Evolutionary conservation across 1,140 invertebrate species (phyloP).

Genomic region (Megalonaias nervosa): DNA sequence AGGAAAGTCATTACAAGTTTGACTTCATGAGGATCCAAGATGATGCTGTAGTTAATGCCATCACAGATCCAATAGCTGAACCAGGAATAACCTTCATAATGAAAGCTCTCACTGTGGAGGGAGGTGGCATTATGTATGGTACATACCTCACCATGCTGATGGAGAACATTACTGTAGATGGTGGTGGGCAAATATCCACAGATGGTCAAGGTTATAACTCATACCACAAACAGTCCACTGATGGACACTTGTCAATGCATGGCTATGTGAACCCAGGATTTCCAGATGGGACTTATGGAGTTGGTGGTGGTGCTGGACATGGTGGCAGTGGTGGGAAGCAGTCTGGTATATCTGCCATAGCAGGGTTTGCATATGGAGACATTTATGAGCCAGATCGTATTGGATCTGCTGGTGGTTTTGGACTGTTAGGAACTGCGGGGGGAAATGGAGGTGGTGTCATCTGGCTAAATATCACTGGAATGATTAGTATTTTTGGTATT

Average conservation of each 20-base stretch:
- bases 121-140: slow-evolving; percentile 56
- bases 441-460: slow-evolving; percentile 56
- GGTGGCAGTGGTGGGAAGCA: slow-evolving; percentile 53
- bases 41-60: slow-evolving; percentile 49
- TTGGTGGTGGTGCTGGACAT: slow-evolving; percentile 53
- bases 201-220: slow-evolving; percentile 54
- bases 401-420: slow-evolving; percentile 52
- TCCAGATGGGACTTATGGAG: slow-evolving; percentile 27
- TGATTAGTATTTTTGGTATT: slow-evolving; percentile 59
- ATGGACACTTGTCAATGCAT: slow-evolving; percentile 48
- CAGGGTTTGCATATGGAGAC: slow-evolving; percentile 57
- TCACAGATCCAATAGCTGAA: slow-evolving; percentile 54
- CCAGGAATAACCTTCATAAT: slow-evolving; percentile 52
- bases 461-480: slow-evolving; percentile 61
- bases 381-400: slow-evolving; percentile 57
- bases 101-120: slow-evolving; percentile 49
- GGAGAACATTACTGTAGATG: slow-evolving; percentile 58
- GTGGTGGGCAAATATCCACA: slow-evolving; percentile 50
- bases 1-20: slow-evolving; percentile 48
- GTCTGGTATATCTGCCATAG: slow-evolving; percentile 10
- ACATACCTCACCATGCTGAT: slow-evolving; percentile 50
- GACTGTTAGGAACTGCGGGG: slow-evolving; percentile 34
- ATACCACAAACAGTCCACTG: slow-evolving; percentile 42
- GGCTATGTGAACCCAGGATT: slow-evolving; percentile 55
- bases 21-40: slow-evolving; percentile 54